Conservation (phyloP, 2,888 invertebrate genomes). For the Chesias legatella region DNA sequence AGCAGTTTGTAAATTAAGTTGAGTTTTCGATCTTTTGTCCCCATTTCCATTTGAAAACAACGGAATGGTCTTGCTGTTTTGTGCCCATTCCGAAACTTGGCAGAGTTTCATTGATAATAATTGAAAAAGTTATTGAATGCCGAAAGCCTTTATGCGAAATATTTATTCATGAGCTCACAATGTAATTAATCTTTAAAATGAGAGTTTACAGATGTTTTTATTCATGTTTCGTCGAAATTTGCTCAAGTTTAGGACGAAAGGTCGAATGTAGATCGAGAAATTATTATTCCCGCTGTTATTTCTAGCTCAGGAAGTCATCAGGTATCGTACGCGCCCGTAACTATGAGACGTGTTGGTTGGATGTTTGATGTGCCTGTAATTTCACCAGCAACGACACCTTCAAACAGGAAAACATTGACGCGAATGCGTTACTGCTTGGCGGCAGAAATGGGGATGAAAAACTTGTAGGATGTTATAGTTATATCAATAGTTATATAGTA, state of each 20-base stretch:
- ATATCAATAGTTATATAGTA: too few relatives aligned
- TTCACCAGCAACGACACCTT: too few relatives aligned
- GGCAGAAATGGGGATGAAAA: too few relatives aligned
- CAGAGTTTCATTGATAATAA: slow-evolving; percentile 39
- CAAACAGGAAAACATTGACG: too few relatives aligned
- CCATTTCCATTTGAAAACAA: slow-evolving; percentile 17
- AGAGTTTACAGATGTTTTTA: slow-evolving; percentile 21
- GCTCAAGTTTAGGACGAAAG: too few relatives aligned
- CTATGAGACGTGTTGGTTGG: too few relatives aligned
- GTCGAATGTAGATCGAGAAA: slow-evolving; percentile 5
- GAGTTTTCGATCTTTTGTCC: slow-evolving; percentile 9
- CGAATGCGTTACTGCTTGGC: too few relatives aligned
- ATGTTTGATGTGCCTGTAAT: too few relatives aligned
- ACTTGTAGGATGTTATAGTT: too few relatives aligned
- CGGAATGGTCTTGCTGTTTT: slow-evolving; percentile 14
- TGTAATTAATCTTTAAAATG: slow-evolving; percentile 19
- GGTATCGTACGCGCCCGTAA: too few relatives aligned
- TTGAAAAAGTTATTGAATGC: slow-evolving; percentile 50
- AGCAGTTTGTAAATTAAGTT: slow-evolving; percentile 14
- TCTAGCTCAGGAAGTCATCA: too few relatives aligned
- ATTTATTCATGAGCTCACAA: slow-evolving; percentile 29
- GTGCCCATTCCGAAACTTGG: slow-evolving; percentile 37
- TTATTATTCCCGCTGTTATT: too few relatives aligned
- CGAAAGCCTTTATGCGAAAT: slow-evolving; percentile 32
- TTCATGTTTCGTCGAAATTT: neutral